Conservation (phyloP, 1,140 invertebrate species). For the Drosophila prosaltans region DNA sequence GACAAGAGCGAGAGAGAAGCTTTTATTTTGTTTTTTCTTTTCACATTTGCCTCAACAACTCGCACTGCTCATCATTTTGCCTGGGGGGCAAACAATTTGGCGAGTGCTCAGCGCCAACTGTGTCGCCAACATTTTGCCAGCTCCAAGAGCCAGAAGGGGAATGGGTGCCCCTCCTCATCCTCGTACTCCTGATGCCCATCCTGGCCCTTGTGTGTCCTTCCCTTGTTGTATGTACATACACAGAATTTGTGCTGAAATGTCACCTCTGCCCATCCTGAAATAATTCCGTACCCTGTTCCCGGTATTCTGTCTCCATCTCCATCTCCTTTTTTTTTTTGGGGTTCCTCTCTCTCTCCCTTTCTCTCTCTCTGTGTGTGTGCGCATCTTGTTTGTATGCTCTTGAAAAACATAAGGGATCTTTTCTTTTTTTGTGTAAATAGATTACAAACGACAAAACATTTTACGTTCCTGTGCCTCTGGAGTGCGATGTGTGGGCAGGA, state of each 20-base stretch:
- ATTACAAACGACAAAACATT: conserved; percentile 82
- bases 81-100: conserved; percentile 46
- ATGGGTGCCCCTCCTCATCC: no score
- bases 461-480: conserved; percentile 40
- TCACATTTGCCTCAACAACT: conserved; percentile 36
- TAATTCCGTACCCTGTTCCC: neutral
- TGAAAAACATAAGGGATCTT: conserved; percentile 65
- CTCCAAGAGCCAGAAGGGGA: conserved; percentile 21
- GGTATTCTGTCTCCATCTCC: conserved; percentile 8
- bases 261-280: conserved; percentile 31
- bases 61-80: neutral
- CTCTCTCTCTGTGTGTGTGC: conserved; percentile 20
- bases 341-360: conserved; percentile 5
- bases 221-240: conserved; percentile 26
- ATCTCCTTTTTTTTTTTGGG: neutral
- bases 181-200: no score
- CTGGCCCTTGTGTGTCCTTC: conserved; percentile 2
- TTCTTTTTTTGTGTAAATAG: conserved; percentile 79
- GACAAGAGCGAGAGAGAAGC: conserved; percentile 22
- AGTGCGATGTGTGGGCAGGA: no score
- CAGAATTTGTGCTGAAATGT: conserved; percentile 63
- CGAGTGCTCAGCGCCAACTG: conserved; percentile 59
- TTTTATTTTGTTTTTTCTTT: conserved; percentile 41
- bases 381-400: conserved; percentile 58
- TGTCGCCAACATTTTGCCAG: conserved; percentile 45